Evolutionary conservation across 2,797 vertebrate species (phyloP).

Genomic region (Pangasius macronema): DNA sequence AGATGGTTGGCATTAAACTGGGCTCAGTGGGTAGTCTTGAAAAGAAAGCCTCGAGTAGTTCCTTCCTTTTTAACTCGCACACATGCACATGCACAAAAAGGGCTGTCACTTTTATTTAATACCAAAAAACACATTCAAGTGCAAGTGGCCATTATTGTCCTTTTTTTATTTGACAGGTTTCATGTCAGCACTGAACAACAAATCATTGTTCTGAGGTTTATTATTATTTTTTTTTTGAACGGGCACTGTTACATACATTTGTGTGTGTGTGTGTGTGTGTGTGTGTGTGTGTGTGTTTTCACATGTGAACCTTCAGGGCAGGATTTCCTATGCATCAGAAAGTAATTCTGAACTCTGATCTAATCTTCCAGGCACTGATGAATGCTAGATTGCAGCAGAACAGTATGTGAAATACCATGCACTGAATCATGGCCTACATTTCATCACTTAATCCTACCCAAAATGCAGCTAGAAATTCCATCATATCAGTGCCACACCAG

Average conservation of each 20-base stretch:
- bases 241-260: neutral
- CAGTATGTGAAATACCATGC: neutral
- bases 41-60: slow-evolving; percentile 51
- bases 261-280: slow-evolving; percentile 14
- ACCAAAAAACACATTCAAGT: neutral
- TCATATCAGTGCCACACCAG: slow-evolving; percentile 2
- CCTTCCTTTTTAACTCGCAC: slow-evolving; percentile 60
- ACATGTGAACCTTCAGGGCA: slow-evolving; percentile 27
- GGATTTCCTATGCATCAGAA: slow-evolving; percentile 27
- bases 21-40: slow-evolving; percentile 28
- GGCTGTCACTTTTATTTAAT: slow-evolving; percentile 1
- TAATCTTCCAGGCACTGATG: slow-evolving; percentile 14
- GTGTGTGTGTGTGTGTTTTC: slow-evolving; percentile 7
- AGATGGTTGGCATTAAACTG: slow-evolving; percentile 72
- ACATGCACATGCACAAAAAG: neutral
- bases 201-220: neutral
- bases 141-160: neutral
- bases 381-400: slow-evolving; percentile 6
- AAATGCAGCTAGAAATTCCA: neutral
- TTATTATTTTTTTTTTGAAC: neutral
- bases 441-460: neutral
- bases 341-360: slow-evolving; percentile 27
- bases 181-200: neutral
- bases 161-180: neutral
- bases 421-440: neutral